Conservation (phyloP, 2,888 invertebrate species). For the Torymus tubicola region DNA sequence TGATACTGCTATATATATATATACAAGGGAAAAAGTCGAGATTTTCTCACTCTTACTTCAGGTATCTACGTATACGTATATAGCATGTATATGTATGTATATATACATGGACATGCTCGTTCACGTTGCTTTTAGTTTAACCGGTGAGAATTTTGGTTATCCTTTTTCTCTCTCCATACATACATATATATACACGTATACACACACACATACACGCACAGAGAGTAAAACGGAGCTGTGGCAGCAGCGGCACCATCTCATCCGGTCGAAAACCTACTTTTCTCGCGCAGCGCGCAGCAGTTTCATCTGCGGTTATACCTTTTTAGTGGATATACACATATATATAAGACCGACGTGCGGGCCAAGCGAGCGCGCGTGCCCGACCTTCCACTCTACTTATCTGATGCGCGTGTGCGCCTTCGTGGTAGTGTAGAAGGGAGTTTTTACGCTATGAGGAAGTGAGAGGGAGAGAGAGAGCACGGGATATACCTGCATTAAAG, state of each 20-base stretch:
- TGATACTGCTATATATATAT: too few relatives aligned
- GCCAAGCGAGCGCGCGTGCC: neutral
- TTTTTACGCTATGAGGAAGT: conserved; percentile 30
- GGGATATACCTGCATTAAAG: conserved; percentile 8
- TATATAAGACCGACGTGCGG: neutral
- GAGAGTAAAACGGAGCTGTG: neutral
- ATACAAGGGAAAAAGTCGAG: too few relatives aligned
- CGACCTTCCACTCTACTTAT: conserved; percentile 45
- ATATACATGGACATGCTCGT: too few relatives aligned
- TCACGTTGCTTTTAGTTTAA: too few relatives aligned
- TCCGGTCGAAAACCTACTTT: conserved; percentile 46
- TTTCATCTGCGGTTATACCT: conserved; percentile 45
- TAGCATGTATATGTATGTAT: too few relatives aligned
- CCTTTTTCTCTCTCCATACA: too few relatives aligned
- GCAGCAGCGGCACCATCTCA: neutral
- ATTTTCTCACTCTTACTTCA: too few relatives aligned
- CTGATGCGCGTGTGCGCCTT: conserved; percentile 1
- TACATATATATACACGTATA: neutral
- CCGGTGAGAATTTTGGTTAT: too few relatives aligned
- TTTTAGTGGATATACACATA: conserved; percentile 25
- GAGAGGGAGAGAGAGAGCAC: too few relatives aligned
- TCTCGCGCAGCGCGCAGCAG: conserved; percentile 17
- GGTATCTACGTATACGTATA: too few relatives aligned
- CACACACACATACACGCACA: neutral
- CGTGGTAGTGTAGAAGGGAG: neutral